Conservation (phyloP, 2,888 invertebrate genomes). For the Choristoneura rosaceana region DNA sequence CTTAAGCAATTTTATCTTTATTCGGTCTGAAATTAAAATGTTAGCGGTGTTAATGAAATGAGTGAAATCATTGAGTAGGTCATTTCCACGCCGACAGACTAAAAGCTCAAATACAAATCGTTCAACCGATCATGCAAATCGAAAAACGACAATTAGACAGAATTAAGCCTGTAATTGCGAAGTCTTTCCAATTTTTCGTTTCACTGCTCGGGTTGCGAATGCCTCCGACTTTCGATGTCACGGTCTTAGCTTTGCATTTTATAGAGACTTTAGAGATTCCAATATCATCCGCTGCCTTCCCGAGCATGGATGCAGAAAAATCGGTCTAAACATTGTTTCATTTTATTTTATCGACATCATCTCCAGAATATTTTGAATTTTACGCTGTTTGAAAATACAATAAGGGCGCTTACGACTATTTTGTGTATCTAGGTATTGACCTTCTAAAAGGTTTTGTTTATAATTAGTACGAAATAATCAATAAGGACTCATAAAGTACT, state of each 20-base stretch:
- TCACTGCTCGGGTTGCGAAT: slow-evolving; percentile 16
- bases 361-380: slow-evolving; percentile 5
- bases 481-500: neutral
- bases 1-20: neutral
- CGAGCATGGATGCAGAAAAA: neutral
- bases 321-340: slow-evolving; percentile 11
- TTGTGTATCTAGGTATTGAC: neutral
- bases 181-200: slow-evolving; percentile 11
- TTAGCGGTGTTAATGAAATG: neutral
- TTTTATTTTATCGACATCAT: slow-evolving; percentile 16
- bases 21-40: neutral
- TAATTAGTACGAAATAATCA: neutral
- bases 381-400: neutral
- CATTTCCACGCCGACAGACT: slow-evolving; percentile 1
- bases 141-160: neutral
- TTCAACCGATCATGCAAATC: neutral
- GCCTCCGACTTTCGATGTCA: slow-evolving; percentile 12
- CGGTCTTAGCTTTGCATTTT: slow-evolving; percentile 23
- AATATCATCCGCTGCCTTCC: slow-evolving; percentile 18
- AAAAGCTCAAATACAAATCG: slow-evolving; percentile 1
- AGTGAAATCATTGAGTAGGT: neutral
- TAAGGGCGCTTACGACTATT: neutral
- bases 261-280: slow-evolving; percentile 21
- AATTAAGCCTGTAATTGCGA: neutral
- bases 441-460: neutral